These are phyloP conservation scores for Euclidia mi DNA, from an alignment of 2,888 invertebrate genomes.

Conservation along the genomic window DNA sequence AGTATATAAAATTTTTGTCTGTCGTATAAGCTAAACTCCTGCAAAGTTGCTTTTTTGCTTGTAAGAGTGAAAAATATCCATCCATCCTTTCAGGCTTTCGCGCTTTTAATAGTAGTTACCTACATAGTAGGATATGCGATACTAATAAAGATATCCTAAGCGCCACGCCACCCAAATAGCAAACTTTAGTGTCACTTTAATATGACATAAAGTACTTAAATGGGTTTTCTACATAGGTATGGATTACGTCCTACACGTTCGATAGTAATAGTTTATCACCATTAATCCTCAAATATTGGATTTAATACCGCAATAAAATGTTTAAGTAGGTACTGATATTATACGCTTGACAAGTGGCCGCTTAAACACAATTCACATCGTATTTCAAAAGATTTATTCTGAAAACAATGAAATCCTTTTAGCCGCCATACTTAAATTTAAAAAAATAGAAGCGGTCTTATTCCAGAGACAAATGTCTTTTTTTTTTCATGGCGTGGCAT, in stretches of 20 bases:
- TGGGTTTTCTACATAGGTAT: neutral
- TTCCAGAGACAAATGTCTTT: slow-evolving; percentile 12
- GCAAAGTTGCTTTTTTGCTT: no score
- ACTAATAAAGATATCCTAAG: no score
- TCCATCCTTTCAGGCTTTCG: no score
- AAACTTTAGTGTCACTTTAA: no score
- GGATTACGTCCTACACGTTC: neutral
- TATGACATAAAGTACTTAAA: neutral
- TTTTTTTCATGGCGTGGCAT: slow-evolving; percentile 18
- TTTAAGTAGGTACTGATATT: neutral
- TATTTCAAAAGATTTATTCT: neutral
- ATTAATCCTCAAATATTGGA: neutral
- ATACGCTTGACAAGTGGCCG: neutral
- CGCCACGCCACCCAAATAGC: no score
- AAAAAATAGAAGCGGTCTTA: neutral
- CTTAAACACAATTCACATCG: neutral
- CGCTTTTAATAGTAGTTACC: no score
- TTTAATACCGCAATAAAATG: neutral
- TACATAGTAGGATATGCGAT: no score
- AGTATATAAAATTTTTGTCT: no score
- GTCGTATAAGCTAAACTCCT: no score
- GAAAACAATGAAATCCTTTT: neutral
- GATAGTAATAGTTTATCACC: neutral
- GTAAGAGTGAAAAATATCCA: no score
- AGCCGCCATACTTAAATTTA: neutral